Base-by-base conservation (phyloP, 1,140 invertebrate species). In the Penaeus japonicus region DNA sequence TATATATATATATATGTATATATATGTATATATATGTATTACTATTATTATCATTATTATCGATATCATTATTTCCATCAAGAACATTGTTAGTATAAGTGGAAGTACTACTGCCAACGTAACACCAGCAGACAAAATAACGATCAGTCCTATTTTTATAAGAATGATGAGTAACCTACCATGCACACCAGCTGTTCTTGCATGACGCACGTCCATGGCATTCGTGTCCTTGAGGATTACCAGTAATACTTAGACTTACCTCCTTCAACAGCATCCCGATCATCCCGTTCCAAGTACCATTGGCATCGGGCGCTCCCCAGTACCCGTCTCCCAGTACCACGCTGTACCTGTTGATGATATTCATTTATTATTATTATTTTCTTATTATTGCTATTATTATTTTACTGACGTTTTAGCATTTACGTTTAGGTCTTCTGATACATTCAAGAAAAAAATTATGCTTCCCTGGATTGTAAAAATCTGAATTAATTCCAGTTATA, bases 301-400 rank as follows among this genome's bases (percentile, higher is more conserved):
- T 20, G 7, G 12, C 20, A 24, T 65, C 22, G 22, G 10, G 62
- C 30, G 62, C 12, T 7, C 62, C 62, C 62, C 62, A 65, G 62
- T 65, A 65, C 5, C 62, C 62, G 20, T 65, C 62, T 12, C 62
- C 62, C 30, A 24, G 62, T 27, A 65, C 62, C 22, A 65, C 30
- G 62, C 62, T 65, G 62, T 65, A 65, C 62, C 62, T 65, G 62
- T n/a, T n/a, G n/a, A n/a, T n/a, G n/a, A n/a, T n/a, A n/a, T n/a
- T n/a, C n/a, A n/a, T n/a, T n/a, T n/a, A n/a, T n/a, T n/a, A n/a
- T n/a, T n/a, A n/a, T n/a, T n/a, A n/a, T n/a, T n/a, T n/a, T n/a
- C n/a, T n/a, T n/a, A n/a, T n/a, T n/a, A n/a, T n/a, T n/a, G n/a
- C n/a, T n/a, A n/a, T n/a, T n/a, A n/a, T n/a, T n/a, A n/a, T n/a